phyloP scores from a whole-genome alignment of 2,797 vertebrate genomes.

The Pteronotus mesoamericanus region DNA sequence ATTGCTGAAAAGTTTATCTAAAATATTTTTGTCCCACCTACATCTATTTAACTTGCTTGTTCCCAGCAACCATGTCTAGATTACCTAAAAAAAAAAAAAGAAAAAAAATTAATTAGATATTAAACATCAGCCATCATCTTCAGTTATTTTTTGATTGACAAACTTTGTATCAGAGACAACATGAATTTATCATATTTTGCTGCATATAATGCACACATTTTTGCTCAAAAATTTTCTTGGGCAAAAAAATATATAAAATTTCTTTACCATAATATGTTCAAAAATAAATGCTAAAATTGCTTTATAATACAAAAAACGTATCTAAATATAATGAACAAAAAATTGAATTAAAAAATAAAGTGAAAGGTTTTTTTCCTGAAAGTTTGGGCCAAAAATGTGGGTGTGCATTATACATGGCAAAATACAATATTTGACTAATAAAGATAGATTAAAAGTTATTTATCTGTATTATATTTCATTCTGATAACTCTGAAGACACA shows the following conservation, averaged over 20 bases:
- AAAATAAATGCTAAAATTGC: too few species aligned
- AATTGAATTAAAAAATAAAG: too few species aligned
- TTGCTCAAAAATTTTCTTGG: too few species aligned
- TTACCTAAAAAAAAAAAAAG: background rate
- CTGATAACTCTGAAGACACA: background rate
- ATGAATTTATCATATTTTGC: background rate
- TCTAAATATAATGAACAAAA: too few species aligned
- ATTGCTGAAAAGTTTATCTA: background rate
- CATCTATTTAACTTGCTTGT: background rate
- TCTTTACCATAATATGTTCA: too few species aligned
- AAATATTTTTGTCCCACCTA: background rate
- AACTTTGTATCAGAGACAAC: background rate
- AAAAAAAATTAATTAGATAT: background rate
- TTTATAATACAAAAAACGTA: too few species aligned
- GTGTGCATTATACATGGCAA: too few species aligned
- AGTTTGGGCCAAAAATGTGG: too few species aligned
- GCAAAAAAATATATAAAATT: too few species aligned
- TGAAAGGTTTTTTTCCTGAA: too few species aligned
- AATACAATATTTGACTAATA: background rate
- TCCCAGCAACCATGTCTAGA: background rate
- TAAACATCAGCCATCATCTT: background rate
- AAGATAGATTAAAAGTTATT: background rate
- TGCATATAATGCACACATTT: too few species aligned
- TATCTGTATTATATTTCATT: background rate
- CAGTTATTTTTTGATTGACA: background rate